Conservation (phyloP, 2,888 invertebrate species). For the Bellardia pandia region DNA sequence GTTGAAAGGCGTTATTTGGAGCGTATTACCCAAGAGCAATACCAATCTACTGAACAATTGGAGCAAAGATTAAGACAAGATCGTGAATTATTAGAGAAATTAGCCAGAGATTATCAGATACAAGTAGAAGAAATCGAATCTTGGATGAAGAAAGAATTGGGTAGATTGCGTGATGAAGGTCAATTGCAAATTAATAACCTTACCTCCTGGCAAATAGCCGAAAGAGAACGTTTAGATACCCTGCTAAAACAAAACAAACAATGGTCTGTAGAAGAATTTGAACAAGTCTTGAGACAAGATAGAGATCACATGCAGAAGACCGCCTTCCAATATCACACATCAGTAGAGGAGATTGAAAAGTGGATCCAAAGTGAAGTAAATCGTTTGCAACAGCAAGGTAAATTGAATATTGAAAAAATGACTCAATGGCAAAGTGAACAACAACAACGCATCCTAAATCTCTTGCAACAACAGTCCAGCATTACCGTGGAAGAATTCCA, state of each 20-base stretch:
- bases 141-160: constrained; percentile 81
- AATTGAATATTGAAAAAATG: constrained; percentile 80
- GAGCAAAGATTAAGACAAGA: constrained; percentile 81
- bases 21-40: constrained; percentile 80
- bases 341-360: constrained; percentile 82
- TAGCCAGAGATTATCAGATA: constrained; percentile 81
- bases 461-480: constrained; percentile 80
- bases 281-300: constrained; percentile 79
- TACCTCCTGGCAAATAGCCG: constrained; percentile 81
- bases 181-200: constrained; percentile 81
- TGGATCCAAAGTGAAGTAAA: constrained; percentile 81
- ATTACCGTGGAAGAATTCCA: constrained; percentile 81
- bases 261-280: constrained; percentile 81
- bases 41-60: constrained; percentile 82
- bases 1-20: constrained; percentile 81
- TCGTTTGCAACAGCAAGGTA: constrained; percentile 79
- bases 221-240: constrained; percentile 79
- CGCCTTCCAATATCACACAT: constrained; percentile 82
- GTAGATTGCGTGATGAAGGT: constrained; percentile 81
- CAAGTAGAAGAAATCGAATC: constrained; percentile 82
- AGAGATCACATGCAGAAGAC: constrained; percentile 81
- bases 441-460: constrained; percentile 78
- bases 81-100: constrained; percentile 79
- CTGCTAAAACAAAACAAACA: constrained; percentile 79
- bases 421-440: constrained; percentile 81